Conservation (phyloP, 2,888 invertebrate species). For the Chalcis sispes region DNA sequence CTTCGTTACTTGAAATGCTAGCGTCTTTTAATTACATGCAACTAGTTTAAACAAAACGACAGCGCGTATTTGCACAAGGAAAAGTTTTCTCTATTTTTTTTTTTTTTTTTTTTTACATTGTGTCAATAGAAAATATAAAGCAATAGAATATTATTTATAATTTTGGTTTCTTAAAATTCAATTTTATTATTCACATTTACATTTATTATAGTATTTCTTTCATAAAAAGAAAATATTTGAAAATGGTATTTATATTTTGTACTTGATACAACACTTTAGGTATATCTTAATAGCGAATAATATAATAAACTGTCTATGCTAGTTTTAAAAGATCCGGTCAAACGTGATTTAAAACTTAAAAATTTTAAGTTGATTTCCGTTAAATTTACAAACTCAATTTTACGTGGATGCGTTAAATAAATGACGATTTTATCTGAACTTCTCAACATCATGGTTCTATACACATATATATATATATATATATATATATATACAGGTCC, state of each 20-base stretch:
- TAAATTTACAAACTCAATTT: slow-evolving; percentile 12
- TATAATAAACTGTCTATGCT: too few species aligned
- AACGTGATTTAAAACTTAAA: slow-evolving; percentile 32
- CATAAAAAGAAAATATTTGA: too few species aligned
- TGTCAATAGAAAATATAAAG: neutral
- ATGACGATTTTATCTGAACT: neutral
- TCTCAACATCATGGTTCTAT: too few species aligned
- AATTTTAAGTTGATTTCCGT: slow-evolving; percentile 31
- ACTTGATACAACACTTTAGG: too few species aligned
- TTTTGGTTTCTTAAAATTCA: neutral
- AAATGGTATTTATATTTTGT: too few species aligned
- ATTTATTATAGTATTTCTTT: too few species aligned
- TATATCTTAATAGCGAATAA: too few species aligned
- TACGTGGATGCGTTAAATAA: slow-evolving; percentile 34
- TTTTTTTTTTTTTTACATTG: slow-evolving; percentile 7
- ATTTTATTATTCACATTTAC: too few species aligned
- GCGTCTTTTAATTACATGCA: slow-evolving; percentile 16
- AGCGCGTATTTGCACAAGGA: slow-evolving; percentile 31
- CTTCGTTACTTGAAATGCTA: slow-evolving; percentile 10
- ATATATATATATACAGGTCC: too few species aligned
- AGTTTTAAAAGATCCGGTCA: neutral
- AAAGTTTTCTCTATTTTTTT: neutral
- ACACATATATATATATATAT: neutral
- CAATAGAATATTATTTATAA: neutral
- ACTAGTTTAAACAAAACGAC: slow-evolving; percentile 35